Conservation (phyloP, 2,797 vertebrate genomes). For the Octomys mimax region DNA sequence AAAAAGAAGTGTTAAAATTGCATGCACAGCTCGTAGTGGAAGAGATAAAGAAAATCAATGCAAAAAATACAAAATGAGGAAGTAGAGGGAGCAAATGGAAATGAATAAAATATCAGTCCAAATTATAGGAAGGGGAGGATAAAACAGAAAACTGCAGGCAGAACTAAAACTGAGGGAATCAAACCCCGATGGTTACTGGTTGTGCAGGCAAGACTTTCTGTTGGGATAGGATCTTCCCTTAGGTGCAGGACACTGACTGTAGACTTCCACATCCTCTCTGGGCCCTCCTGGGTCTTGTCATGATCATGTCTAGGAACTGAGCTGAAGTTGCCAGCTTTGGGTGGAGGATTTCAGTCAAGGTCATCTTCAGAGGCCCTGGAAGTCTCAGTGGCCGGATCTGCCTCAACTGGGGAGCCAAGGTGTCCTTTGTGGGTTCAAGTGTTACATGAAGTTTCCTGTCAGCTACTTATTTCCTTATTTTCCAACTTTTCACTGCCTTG, state of each 20-base stretch:
- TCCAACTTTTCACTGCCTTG: slow-evolving; percentile 45
- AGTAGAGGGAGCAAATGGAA: no score
- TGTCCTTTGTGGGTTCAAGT: slow-evolving; percentile 15
- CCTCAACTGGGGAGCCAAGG: slow-evolving; percentile 44
- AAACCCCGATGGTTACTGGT: background rate
- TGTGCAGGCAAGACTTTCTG: background rate
- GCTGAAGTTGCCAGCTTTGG: background rate
- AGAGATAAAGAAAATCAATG: background rate
- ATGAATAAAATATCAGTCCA: background rate
- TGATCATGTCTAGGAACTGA: background rate
- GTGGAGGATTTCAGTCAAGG: slow-evolving; percentile 29
- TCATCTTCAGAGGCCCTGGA: background rate
- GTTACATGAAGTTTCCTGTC: slow-evolving; percentile 71
- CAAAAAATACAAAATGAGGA: background rate
- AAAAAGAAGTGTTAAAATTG: no score
- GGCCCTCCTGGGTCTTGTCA: background rate
- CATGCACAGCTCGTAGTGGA: background rate
- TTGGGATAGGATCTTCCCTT: background rate
- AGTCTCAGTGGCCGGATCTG: slow-evolving; percentile 60
- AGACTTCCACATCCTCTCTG: background rate
- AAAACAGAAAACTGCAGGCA: background rate
- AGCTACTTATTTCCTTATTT: slow-evolving; percentile 22
- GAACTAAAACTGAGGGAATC: background rate
- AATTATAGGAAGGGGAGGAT: background rate
- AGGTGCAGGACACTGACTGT: background rate